Evolutionary conservation across 2,888 invertebrate genomes (phyloP).

Genomic region (Idaea straminata): DNA sequence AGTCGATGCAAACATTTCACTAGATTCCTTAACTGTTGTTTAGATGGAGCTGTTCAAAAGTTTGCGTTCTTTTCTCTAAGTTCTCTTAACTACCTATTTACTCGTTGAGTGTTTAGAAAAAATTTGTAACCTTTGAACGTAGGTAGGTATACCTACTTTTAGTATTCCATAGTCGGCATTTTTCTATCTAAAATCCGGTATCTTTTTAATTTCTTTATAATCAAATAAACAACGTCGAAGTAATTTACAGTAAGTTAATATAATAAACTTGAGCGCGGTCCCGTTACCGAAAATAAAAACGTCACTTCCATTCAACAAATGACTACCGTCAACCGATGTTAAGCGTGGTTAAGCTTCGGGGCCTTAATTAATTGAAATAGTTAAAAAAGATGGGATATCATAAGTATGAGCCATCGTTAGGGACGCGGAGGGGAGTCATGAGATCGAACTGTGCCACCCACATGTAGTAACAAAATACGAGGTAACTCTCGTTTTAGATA

Average conservation of each 20-base stretch:
- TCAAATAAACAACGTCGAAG: background rate
- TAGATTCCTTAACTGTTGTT: background rate
- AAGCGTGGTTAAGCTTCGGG: slow-evolving; percentile 25
- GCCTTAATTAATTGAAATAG: slow-evolving; percentile 67
- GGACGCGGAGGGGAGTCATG: slow-evolving; percentile 34
- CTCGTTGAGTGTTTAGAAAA: too few species aligned
- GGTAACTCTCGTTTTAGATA: background rate
- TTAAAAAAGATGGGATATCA: slow-evolving; percentile 59
- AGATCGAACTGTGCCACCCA: slow-evolving; percentile 38
- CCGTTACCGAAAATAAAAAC: slow-evolving; percentile 32
- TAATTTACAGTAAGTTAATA: slow-evolving; percentile 20
- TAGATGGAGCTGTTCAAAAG: background rate
- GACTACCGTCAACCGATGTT: slow-evolving; percentile 50
- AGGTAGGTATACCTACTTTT: background rate
- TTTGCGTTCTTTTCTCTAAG: background rate
- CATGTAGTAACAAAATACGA: slow-evolving; percentile 6
- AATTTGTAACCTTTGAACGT: too few species aligned
- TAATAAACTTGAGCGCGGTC: slow-evolving; percentile 16
- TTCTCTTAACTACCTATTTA: too few species aligned
- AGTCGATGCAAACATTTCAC: background rate
- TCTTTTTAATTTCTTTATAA: background rate
- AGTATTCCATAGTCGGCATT: background rate
- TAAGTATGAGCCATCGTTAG: slow-evolving; percentile 51
- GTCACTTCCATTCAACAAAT: slow-evolving; percentile 50
- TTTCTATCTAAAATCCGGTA: too few species aligned